phyloP scores from a whole-genome alignment of 2,888 invertebrate genomes.

The Palloptera scutellata region DNA sequence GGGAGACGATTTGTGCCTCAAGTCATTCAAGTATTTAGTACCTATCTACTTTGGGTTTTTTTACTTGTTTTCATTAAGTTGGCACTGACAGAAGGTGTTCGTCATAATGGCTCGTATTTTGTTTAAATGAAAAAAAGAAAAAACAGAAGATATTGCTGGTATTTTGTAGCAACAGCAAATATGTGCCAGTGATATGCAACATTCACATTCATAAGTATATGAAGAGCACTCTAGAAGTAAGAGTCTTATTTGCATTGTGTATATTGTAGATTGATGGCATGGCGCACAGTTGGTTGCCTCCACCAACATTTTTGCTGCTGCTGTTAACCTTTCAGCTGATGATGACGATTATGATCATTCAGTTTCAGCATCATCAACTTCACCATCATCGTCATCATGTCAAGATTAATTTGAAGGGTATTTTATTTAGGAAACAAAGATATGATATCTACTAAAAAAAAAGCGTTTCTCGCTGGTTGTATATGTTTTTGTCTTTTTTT shows the following conservation, averaged over 20 bases:
- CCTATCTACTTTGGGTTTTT: not conserved
- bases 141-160: no score
- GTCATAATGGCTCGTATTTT: not conserved
- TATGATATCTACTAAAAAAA: slow-evolving; percentile 1
- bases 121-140: no score
- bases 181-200: no score
- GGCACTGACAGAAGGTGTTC: slow-evolving; percentile 34
- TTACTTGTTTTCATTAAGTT: slow-evolving; percentile 2
- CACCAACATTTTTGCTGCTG: no score
- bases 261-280: no score
- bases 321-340: no score
- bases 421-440: not conserved
- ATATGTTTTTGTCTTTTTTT: not conserved
- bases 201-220: no score
- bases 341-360: no score
- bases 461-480: not conserved
- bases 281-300: no score
- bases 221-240: no score
- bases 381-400: not conserved
- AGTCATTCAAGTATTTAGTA: slow-evolving; percentile 18
- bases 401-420: not conserved
- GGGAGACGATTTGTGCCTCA: slow-evolving; percentile 43
- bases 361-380: not conserved
- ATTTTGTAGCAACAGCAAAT: no score
- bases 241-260: no score